A percentile compares a stretch with the other conserved stretches of the same genome.
Evolutionary conservation across 2,888 invertebrate species (phyloP).

Genomic region (Meiosimyza platycephala): DNA sequence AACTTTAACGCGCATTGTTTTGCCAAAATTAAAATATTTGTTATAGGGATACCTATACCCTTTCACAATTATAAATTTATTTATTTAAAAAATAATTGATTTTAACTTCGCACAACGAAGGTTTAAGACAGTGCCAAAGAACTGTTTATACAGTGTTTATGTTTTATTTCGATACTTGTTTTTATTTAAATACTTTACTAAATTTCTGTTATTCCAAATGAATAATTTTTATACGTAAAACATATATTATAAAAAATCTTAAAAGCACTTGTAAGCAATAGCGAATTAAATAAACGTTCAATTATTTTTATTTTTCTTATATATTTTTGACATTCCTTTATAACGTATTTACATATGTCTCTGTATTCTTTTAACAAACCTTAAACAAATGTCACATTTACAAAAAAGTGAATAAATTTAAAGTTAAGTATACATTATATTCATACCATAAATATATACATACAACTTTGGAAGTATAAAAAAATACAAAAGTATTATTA

Average conservation of each 20-base stretch:
- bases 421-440: slow-evolving; percentile 13
- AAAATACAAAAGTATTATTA: slow-evolving; percentile 17
- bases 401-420: not conserved
- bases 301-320: no score
- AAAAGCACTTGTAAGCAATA: not conserved
- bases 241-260: not conserved
- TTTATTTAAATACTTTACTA: not conserved
- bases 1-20: no score
- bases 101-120: slow-evolving; percentile 21
- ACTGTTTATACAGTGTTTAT: slow-evolving; percentile 11
- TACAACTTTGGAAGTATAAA: not conserved
- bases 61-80: no score
- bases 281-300: no score
- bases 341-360: no score
- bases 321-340: no score
- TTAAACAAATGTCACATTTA: not conserved
- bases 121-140: slow-evolving; percentile 16
- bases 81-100: no score
- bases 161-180: not conserved
- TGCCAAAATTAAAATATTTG: no score
- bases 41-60: no score
- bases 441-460: slow-evolving; percentile 9
- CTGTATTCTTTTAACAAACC: not conserved
- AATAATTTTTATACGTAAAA: not conserved
- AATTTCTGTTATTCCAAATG: not conserved